A percentile compares a stretch with the other conserved stretches of the same genome.
Evolutionary conservation across 2,113 vertebrate species (phyloP).

Genomic region (Ursus arctos): DNA sequence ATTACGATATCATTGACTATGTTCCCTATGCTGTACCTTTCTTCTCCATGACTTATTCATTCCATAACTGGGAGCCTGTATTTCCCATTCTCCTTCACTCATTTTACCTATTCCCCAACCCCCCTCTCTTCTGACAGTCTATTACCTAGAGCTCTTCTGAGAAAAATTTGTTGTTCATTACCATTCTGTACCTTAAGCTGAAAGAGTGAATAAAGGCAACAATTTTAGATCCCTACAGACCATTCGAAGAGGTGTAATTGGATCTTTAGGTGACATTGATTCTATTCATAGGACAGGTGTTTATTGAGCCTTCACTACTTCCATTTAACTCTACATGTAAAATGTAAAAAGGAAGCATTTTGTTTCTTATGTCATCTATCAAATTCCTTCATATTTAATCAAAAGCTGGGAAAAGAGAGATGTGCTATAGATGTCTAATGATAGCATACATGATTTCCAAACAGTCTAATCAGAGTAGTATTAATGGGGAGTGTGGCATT

Average conservation of each 20-base stretch:
- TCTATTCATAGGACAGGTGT: not conserved
- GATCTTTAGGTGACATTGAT: not conserved
- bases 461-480: not conserved
- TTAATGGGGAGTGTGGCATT: not conserved
- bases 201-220: not conserved
- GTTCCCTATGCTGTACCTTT: not conserved
- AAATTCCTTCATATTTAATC: not conserved
- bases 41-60: not conserved
- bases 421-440: not conserved
- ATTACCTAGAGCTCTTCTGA: not conserved
- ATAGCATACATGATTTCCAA: conserved; percentile 13
- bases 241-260: not conserved
- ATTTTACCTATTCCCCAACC: not conserved
- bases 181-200: not conserved
- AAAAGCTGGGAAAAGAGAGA: not conserved
- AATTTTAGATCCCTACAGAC: not conserved
- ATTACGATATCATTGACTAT: not conserved
- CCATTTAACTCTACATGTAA: not conserved
- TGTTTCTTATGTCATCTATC: not conserved
- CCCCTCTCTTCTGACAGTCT: not conserved
- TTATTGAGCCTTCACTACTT: not conserved
- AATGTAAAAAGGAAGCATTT: conserved; percentile 2
- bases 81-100: not conserved
- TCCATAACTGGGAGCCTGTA: not conserved
- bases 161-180: not conserved